Percentiles rank a stretch among this genome's conserved stretches.
phyloP scores from a whole-genome alignment of 2,888 invertebrate species.

The Invenusta paracnida region DNA sequence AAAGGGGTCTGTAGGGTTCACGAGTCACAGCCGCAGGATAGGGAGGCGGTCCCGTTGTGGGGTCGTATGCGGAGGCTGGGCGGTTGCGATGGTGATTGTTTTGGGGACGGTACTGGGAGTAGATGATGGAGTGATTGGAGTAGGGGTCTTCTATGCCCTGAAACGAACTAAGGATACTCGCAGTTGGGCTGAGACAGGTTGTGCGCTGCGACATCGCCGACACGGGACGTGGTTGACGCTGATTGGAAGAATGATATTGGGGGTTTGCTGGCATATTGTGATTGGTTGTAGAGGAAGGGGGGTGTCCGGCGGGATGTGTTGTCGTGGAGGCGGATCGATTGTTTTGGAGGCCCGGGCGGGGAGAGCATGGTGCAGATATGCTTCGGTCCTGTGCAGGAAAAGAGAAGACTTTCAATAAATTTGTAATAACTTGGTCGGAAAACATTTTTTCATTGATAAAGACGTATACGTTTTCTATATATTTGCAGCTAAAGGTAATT shows the following conservation, averaged over 20 bases:
- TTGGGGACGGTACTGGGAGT: background rate
- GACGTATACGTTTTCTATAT: too few species aligned
- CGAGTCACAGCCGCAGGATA: background rate
- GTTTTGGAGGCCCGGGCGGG: background rate
- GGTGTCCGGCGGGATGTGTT: background rate
- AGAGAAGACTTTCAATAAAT: too few species aligned
- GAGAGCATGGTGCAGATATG: slow-evolving; percentile 24
- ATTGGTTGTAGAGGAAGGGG: background rate
- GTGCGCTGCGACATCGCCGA: background rate
- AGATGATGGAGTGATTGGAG: slow-evolving; percentile 6
- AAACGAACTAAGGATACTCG: background rate
- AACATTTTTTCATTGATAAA: too few species aligned
- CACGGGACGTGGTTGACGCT: background rate
- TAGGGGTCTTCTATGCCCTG: slow-evolving; percentile 20
- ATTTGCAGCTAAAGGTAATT: too few species aligned
- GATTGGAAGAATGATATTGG: background rate
- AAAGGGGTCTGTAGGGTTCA: background rate
- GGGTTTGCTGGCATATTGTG: background rate
- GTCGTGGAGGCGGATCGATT: background rate
- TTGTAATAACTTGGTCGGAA: too few species aligned
- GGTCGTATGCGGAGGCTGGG: background rate
- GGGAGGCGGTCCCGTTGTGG: background rate
- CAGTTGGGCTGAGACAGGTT: background rate
- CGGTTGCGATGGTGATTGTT: background rate
- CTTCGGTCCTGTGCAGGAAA: slow-evolving; percentile 22